These are phyloP conservation scores for Troides oblongomaculatus DNA, from an alignment of 2,888 invertebrate species.

Conservation along the genomic window DNA sequence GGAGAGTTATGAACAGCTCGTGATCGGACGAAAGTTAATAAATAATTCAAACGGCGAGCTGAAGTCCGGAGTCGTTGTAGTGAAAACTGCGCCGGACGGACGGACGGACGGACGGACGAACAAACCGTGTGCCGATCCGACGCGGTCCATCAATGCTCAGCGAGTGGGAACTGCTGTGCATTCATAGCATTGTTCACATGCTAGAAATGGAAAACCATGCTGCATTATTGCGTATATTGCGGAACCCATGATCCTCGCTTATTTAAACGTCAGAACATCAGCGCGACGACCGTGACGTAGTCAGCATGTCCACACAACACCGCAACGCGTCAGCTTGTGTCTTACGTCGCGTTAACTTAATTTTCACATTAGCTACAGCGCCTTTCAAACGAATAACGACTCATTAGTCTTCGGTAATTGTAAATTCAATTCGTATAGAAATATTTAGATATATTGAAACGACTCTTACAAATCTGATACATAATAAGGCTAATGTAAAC, in stretches of 20 bases:
- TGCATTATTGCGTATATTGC: constrained; percentile 14
- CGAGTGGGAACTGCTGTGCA: constrained; percentile 6
- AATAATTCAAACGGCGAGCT: constrained; percentile 32
- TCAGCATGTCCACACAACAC: too few species aligned
- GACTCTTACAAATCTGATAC: too few species aligned
- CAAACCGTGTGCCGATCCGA: constrained; percentile 3
- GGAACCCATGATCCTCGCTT: neutral
- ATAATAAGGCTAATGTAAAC: too few species aligned
- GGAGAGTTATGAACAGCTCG: neutral
- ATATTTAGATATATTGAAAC: too few species aligned
- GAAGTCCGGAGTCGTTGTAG: constrained; percentile 9
- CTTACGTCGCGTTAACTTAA: neutral
- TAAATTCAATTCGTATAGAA: too few species aligned
- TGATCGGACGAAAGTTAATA: constrained; percentile 26
- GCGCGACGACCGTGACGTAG: too few species aligned
- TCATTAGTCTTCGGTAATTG: neutral
- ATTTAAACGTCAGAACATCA: too few species aligned
- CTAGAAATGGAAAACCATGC: constrained; percentile 15
- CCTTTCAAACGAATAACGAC: neutral
- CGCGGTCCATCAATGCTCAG: constrained; percentile 30
- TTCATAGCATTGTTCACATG: constrained; percentile 19
- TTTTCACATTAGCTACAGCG: neutral
- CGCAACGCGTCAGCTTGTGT: neutral
- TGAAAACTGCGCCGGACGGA: constrained; percentile 16
- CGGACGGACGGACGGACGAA: neutral